A percentile compares a stretch with the other conserved stretches of the same genome.
These are phyloP conservation scores for Streptopelia turtur DNA, from an alignment of 2,797 vertebrate genomes.

Conservation along the genomic window DNA sequence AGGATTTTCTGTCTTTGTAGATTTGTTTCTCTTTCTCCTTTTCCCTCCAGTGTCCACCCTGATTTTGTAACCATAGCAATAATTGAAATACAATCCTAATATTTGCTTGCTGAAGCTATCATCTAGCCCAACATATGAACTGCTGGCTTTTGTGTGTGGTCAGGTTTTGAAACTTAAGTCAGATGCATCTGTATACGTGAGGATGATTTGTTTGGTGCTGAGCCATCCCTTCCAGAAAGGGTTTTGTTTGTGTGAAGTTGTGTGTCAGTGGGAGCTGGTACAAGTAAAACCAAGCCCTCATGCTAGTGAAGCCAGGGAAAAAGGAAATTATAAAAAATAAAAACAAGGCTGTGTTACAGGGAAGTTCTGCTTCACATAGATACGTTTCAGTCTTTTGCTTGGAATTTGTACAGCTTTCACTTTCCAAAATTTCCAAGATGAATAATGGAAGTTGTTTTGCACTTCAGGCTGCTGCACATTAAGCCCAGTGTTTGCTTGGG, in stretches of 20 bases:
- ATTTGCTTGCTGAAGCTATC: conserved; percentile 65
- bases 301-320: not conserved
- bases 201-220: not conserved
- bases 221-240: not conserved
- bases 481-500: not conserved
- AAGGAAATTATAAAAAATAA: conserved; percentile 42
- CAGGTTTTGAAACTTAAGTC: conserved; percentile 47
- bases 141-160: conserved; percentile 53
- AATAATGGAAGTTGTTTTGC: conserved; percentile 58
- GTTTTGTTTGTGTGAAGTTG: not conserved
- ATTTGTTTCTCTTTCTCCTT: conserved; percentile 82
- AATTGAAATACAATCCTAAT: conserved; percentile 71
- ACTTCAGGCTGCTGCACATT: not conserved
- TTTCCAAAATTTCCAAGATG: conserved; percentile 60
- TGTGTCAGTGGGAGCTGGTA: not conserved
- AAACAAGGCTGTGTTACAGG: not conserved
- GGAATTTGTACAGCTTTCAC: conserved; percentile 53
- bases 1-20: conserved; percentile 84
- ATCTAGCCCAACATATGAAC: conserved; percentile 45
- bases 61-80: conserved; percentile 75
- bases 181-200: not conserved
- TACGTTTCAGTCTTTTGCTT: conserved; percentile 54
- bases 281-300: conserved; percentile 32
- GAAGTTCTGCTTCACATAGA: conserved; percentile 55
- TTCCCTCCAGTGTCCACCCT: conserved; percentile 70